Base-by-base conservation (phyloP, 2,888 invertebrate genomes). In the Pasiphila rectangulata region DNA sequence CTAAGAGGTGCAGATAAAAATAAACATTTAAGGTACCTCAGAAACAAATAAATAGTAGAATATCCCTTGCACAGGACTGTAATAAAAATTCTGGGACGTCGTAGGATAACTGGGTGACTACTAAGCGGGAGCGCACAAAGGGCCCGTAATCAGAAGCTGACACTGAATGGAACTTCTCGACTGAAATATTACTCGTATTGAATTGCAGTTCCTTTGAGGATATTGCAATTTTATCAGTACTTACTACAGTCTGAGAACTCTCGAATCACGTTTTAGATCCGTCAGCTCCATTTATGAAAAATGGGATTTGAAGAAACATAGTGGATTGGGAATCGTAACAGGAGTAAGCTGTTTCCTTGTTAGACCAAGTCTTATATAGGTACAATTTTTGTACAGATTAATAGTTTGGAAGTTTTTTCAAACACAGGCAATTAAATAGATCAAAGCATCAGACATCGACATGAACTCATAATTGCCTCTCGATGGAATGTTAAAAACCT, bases 31-130 rank as follows among this genome's bases (percentile, higher is more conserved):
- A n/a, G n/a, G n/a, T n/a, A n/a, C n/a, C n/a, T n/a, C n/a, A n/a
- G n/a, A n/a, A n/a, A n/a, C n/a, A n/a, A n/a, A n/a, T n/a, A n/a
- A n/a, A n/a, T n/a, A n/a, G n/a, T n/a, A n/a, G n/a, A n/a, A n/a
- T n/a, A n/a, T n/a, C n/a, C n/a, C n/a, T 17, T 19, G 42, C 19
- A 27, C n/a, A n/a, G n/a, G 21, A 29, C 39, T 5, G 29, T 16
- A 34, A 27, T 39, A 27, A 32, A 19, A 38, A 32, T 39, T 15
- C 15, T 9, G 24, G 15, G 10, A 24, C 20, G 20, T 13, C 42
- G 16, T 36, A 13, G 20, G 24, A 37, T 39, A 43, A 49, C 40
- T 49, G 48, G 15, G 29, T 49, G 36, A 45, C 40, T 49, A 43
- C 27, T 10, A 9, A 16, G n/a, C 2, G 17, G 32, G 29, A 34